Base-by-base conservation (phyloP, 2,888 invertebrate genomes). In the Dendrolimus houi region DNA sequence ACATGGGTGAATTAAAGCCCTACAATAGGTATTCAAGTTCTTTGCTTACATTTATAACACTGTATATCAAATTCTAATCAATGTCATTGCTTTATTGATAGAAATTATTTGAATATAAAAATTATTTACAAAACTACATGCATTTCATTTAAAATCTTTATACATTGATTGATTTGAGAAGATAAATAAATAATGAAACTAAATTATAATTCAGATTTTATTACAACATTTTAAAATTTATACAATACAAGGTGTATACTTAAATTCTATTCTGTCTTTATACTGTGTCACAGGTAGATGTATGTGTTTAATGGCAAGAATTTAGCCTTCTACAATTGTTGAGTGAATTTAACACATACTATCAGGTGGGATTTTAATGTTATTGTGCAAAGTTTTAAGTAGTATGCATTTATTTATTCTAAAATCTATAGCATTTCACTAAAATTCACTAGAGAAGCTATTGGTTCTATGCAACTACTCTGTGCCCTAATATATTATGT, bases 281-380 rank as follows among this genome's bases (percentile, higher is more conserved):
- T 60, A 55, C 61, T 59, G 54, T 58, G 60, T 61, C 57, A 58
- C 62, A 61, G 56, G 58, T 68, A 63, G 63, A 47, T 9, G n/a
- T 40, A 54, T 53, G 66, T 69, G 66, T 69, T 63, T 71, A 71
- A 66, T 74, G 81, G 81, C 81, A 83, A 81, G 82, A 79, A 69
- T 75, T 65, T 66, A 64, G 12, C 47, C 47, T 12, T 47, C 47
- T 47, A 47, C 47, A 47, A 12, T 29, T 29, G 29, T 6, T 66
- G 62, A 59, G 70, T 66, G 66, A 56, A 62, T 64, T 70, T 65
- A 70, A 71, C 69, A 71, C 69, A 70, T 65, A 62, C 60, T 62
- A 67, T 72, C 59, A 75, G 81, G 81, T 83, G 82, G 81, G 83
- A 74, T 70, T 55, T 64, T 65, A 70, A 70, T 63, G 69, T 79